Conservation (phyloP, 30 jellyfish, hydroid and myxozoan species). For the Pseudorhiza aurosa region DNA sequence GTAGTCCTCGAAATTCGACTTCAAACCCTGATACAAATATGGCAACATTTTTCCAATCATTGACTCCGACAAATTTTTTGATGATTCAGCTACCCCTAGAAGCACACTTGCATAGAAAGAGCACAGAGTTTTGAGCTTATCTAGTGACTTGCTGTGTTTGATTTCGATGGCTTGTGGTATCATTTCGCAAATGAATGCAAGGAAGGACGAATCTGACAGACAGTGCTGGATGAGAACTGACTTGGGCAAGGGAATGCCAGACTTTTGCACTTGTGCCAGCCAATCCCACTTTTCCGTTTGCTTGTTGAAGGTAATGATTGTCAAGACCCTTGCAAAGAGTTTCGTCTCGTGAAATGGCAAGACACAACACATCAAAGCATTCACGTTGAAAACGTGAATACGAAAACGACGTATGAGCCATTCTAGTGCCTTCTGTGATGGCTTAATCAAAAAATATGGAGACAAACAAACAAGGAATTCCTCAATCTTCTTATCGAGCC, state of each 20-base stretch:
- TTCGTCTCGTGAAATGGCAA: conserved; percentile 94
- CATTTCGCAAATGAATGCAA: conserved; percentile 67
- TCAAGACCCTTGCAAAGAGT: conserved; percentile 77
- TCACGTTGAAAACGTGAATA: conserved; percentile 62
- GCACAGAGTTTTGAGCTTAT: conserved; percentile 49
- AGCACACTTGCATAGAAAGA: conserved; percentile 78
- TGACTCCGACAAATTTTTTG: conserved; percentile 34
- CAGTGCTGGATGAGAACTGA: conserved; percentile 70
- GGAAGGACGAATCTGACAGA: conserved; percentile 37
- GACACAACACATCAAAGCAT: conserved; percentile 70
- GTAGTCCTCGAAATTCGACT: conserved; percentile 60
- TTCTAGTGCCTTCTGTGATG: conserved; percentile 82
- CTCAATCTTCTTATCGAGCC: conserved; percentile 47
- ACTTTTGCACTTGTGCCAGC: conserved; percentile 42
- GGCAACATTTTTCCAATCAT: conserved; percentile 67
- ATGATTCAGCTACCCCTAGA: conserved; percentile 60
- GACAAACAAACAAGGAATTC: conserved; percentile 67
- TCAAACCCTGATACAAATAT: conserved; percentile 65
- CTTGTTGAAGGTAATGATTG: conserved; percentile 30
- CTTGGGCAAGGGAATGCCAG: conserved; percentile 75
- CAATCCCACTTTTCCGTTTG: conserved; percentile 70
- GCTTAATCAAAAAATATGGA: conserved; percentile 81
- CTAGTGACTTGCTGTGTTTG: conserved; percentile 18
- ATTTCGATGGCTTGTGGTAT: conserved; percentile 53
- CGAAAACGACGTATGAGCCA: conserved; percentile 89